Evolutionary conservation across 1,140 invertebrate genomes (phyloP).

Genomic region (Calliopsis andreniformis): DNA sequence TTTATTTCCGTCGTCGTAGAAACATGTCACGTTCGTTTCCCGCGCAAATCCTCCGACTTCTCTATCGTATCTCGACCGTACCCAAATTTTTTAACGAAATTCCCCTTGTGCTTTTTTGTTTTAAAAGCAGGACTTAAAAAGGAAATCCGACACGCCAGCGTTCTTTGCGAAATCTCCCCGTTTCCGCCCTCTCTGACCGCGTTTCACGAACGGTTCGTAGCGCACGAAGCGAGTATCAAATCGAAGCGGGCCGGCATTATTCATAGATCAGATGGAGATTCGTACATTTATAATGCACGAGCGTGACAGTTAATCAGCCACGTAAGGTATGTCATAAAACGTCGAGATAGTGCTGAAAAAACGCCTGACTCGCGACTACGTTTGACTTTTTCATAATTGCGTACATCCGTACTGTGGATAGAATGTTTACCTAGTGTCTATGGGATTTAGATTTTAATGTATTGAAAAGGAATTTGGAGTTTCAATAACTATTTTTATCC

Average conservation of each 20-base stretch:
- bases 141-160: not conserved
- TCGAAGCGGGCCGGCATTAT: slow-evolving; percentile 56
- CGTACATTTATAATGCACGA: slow-evolving; percentile 67
- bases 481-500: too few relatives aligned
- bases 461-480: too few relatives aligned
- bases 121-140: not conserved
- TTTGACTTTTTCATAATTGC: slow-evolving; percentile 23
- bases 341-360: slow-evolving; percentile 65
- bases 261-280: slow-evolving; percentile 69
- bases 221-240: slow-evolving; percentile 51
- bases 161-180: not conserved
- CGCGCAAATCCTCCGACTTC: slow-evolving; percentile 8
- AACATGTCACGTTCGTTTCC: slow-evolving; percentile 32
- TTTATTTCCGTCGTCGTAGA: slow-evolving; percentile 52
- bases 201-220: slow-evolving; percentile 40
- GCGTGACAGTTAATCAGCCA: slow-evolving; percentile 69
- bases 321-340: slow-evolving; percentile 67
- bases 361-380: slow-evolving; percentile 46
- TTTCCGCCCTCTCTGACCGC: not conserved
- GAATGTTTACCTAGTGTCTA: too few relatives aligned
- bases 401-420: not conserved
- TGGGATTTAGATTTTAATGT: too few relatives aligned
- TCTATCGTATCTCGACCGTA: not conserved
- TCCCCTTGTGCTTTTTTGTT: not conserved
- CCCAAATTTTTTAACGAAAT: slow-evolving; percentile 1